These are phyloP conservation scores for Arothron firmamentum DNA, from an alignment of 2,113 vertebrate genomes.

Conservation along the genomic window DNA sequence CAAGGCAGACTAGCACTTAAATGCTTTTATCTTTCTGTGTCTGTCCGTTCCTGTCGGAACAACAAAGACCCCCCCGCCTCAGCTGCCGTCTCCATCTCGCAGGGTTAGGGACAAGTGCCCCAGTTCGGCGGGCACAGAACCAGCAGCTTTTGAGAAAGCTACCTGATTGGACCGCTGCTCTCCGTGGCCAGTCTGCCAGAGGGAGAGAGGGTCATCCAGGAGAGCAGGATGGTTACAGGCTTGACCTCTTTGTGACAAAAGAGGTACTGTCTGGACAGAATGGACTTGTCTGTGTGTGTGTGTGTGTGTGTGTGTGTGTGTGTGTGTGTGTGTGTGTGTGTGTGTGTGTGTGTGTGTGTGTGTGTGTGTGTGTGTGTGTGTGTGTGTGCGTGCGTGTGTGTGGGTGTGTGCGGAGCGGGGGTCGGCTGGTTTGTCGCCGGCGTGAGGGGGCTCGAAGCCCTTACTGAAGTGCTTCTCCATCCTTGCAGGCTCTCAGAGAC, in stretches of 20 bases:
- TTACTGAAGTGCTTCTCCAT: slow-evolving; percentile 33
- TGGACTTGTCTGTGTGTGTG: background rate
- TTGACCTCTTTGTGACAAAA: slow-evolving; percentile 34
- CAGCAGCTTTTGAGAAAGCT: slow-evolving; percentile 6
- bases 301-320: too few relatives aligned
- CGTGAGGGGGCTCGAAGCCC: slow-evolving; percentile 33
- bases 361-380: background rate
- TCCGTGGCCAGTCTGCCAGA: slow-evolving; percentile 23
- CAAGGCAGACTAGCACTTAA: slow-evolving; percentile 11
- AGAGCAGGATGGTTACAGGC: slow-evolving; percentile 28
- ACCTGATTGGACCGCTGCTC: slow-evolving; percentile 45
- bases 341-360: background rate
- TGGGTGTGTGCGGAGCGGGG: too few relatives aligned
- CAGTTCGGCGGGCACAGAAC: slow-evolving; percentile 40
- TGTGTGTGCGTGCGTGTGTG: too few relatives aligned
- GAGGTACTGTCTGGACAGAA: slow-evolving; percentile 29
- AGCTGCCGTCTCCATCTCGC: slow-evolving; percentile 13
- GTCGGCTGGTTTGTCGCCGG: slow-evolving; percentile 12
- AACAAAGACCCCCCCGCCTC: slow-evolving; percentile 5
- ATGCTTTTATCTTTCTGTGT: background rate
- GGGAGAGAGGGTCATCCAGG: slow-evolving; percentile 41
- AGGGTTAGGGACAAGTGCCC: slow-evolving; percentile 26
- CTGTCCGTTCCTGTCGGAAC: slow-evolving; percentile 14
- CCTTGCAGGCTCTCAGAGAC: slow-evolving; percentile 26
- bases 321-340: background rate